Evolutionary conservation across 2,113 vertebrate species (phyloP).

Genomic region (Scopus umbretta): DNA sequence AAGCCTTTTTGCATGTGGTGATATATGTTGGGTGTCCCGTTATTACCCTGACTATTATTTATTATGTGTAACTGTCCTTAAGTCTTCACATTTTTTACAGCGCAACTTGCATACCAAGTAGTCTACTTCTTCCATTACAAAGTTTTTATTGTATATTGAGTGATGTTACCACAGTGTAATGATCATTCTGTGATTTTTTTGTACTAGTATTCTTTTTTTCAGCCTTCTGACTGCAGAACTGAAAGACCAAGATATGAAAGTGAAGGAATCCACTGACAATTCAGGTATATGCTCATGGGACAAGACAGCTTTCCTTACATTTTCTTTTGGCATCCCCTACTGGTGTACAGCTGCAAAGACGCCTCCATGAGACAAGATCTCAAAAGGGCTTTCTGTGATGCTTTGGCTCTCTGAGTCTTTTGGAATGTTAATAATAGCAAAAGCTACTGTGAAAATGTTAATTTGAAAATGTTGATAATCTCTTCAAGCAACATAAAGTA

Average conservation of each 20-base stretch:
- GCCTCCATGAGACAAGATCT: neutral
- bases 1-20: neutral
- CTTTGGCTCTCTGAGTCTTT: neutral
- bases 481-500: neutral
- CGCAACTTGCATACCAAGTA: neutral
- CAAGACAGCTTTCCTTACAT: neutral
- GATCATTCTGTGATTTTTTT: neutral
- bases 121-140: neutral
- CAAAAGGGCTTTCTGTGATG: neutral
- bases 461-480: neutral
- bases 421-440: neutral
- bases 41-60: neutral
- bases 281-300: neutral
- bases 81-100: neutral
- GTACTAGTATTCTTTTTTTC: neutral
- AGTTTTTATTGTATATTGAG: neutral
- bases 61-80: neutral
- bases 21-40: neutral
- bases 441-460: neutral
- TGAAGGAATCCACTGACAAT: neutral
- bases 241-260: neutral
- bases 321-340: slow-evolving; percentile 30
- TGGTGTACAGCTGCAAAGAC: neutral
- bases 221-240: neutral
- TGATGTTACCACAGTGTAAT: neutral